These are phyloP conservation scores for Protomyctophum bolini DNA, from an alignment of 2,113 vertebrate species.

Conservation along the genomic window DNA sequence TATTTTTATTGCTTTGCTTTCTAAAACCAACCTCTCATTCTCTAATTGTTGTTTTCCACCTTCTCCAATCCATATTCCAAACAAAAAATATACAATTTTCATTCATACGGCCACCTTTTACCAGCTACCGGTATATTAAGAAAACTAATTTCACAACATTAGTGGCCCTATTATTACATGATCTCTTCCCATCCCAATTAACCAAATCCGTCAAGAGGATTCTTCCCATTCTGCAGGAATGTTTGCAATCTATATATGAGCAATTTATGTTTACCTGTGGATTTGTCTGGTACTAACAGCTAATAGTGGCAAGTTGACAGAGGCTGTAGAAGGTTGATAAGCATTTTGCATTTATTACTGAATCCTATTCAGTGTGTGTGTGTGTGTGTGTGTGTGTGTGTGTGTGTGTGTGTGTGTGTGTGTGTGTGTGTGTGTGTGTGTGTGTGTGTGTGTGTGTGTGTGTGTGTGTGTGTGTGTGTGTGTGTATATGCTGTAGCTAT, in stretches of 20 bases:
- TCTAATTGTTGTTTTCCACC: background rate
- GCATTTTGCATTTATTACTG: slow-evolving; percentile 75
- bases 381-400: too few species aligned
- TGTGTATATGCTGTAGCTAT: too few species aligned
- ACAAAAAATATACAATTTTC: slow-evolving; percentile 43
- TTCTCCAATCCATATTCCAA: background rate
- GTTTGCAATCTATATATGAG: slow-evolving; percentile 49
- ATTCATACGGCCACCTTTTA: slow-evolving; percentile 50
- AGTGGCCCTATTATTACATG: slow-evolving; percentile 33
- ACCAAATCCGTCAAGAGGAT: slow-evolving; percentile 54
- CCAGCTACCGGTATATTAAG: slow-evolving; percentile 54
- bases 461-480: too few species aligned
- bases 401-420: too few species aligned
- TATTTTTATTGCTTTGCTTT: background rate
- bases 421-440: slow-evolving; percentile 1
- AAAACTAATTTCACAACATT: slow-evolving; percentile 55
- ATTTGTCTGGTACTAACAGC: slow-evolving; percentile 55
- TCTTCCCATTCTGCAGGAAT: slow-evolving; percentile 36
- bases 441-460: background rate
- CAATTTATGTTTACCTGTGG: slow-evolving; percentile 62
- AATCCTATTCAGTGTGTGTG: slow-evolving; percentile 27
- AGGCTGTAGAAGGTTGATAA: slow-evolving; percentile 73
- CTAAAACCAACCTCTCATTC: slow-evolving; percentile 1
- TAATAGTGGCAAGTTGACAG: slow-evolving; percentile 55
- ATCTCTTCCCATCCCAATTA: slow-evolving; percentile 60